These are phyloP conservation scores for Chlorospingus flavigularis DNA, from an alignment of 2,797 vertebrate genomes.

Conservation along the genomic window DNA sequence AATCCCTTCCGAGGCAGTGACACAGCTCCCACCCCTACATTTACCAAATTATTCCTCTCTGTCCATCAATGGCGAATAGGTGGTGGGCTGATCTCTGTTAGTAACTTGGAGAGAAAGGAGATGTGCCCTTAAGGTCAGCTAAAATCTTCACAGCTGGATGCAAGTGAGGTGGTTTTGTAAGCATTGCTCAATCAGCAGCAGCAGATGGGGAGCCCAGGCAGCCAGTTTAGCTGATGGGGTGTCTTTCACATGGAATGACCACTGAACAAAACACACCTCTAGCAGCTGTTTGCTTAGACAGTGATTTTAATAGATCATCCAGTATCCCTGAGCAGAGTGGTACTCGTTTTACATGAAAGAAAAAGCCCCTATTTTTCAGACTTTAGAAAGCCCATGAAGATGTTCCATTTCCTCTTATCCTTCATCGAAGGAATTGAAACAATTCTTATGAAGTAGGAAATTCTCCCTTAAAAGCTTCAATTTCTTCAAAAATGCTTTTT, in stretches of 20 bases:
- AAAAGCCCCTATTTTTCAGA: not conserved
- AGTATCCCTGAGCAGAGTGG: not conserved
- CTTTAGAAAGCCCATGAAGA: not conserved
- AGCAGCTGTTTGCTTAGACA: not conserved
- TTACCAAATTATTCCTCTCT: not conserved
- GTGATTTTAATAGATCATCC: not conserved
- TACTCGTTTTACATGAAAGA: not conserved
- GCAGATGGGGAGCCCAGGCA: not conserved
- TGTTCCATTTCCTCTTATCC: not conserved
- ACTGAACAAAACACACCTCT: not conserved
- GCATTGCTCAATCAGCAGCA: not conserved
- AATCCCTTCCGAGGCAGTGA: not conserved
- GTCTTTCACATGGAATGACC: not conserved
- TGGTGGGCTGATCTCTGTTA: not conserved
- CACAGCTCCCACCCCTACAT: not conserved
- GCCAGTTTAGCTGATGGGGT: not conserved
- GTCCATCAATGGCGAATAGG: rapidly evolving
- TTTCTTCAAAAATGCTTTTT: not conserved
- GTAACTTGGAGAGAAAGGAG: not conserved
- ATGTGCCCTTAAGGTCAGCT: not conserved
- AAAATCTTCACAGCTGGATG: not conserved
- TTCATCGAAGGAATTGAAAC: not conserved
- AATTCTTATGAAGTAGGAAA: not conserved
- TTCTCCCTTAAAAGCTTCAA: not conserved
- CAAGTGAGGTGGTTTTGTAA: not conserved